phyloP scores from a whole-genome alignment of 2,113 vertebrate genomes.

The Megaceryle maxima region DNA sequence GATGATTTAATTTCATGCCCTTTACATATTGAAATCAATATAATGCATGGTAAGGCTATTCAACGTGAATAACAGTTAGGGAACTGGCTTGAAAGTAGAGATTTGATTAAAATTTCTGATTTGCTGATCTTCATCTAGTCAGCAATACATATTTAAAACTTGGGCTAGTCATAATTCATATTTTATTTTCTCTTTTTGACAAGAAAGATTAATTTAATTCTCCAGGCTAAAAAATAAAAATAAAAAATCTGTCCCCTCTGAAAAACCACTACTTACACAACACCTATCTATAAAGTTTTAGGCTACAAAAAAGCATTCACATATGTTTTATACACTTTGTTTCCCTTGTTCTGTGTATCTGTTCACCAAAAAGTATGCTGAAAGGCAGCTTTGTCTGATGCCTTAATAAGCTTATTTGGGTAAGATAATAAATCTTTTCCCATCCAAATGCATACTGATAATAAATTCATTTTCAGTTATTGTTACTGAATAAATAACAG shows the following conservation, averaged over 20 bases:
- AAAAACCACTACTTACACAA: background rate
- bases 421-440: background rate
- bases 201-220: background rate
- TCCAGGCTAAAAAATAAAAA: background rate
- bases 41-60: background rate
- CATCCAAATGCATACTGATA: background rate
- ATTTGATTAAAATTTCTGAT: background rate
- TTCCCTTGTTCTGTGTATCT: background rate
- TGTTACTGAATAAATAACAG: background rate
- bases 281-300: background rate
- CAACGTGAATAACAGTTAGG: background rate
- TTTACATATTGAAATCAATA: background rate
- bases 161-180: background rate
- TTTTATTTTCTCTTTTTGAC: background rate
- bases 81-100: background rate
- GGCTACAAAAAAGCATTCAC: background rate
- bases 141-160: background rate
- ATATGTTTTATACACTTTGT: background rate
- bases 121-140: background rate
- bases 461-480: background rate
- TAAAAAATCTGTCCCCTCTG: background rate
- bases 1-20: background rate
- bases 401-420: background rate
- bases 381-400: background rate
- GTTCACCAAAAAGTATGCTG: background rate